Conservation (phyloP, 2,888 invertebrate genomes). For the Polydrusus cervinus region DNA sequence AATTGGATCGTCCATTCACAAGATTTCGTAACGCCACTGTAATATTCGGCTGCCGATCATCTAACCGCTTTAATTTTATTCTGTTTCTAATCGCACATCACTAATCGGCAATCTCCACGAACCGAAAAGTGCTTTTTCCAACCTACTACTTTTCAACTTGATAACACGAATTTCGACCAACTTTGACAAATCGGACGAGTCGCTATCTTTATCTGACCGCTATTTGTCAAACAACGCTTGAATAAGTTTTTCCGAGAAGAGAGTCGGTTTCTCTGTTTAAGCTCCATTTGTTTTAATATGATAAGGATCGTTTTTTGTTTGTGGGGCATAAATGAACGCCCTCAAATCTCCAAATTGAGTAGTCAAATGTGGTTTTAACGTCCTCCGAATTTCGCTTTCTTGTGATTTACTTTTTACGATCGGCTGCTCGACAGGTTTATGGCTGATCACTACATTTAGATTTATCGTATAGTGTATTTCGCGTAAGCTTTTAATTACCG, state of each 20-base stretch:
- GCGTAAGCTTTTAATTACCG: too few relatives aligned
- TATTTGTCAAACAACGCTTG: slow-evolving; percentile 53
- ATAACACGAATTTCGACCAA: slow-evolving; percentile 49
- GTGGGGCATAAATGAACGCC: slow-evolving; percentile 37
- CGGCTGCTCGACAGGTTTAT: slow-evolving; percentile 1
- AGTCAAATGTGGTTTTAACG: slow-evolving; percentile 19
- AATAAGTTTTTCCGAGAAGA: slow-evolving; percentile 50
- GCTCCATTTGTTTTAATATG: slow-evolving; percentile 49
- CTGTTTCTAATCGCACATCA: background rate
- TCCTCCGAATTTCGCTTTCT: slow-evolving; percentile 3
- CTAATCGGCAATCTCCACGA: slow-evolving; percentile 19
- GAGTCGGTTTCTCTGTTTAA: slow-evolving; percentile 41
- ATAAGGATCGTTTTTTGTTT: slow-evolving; percentile 44
- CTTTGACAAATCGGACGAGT: slow-evolving; percentile 54
- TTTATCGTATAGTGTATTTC: too few relatives aligned
- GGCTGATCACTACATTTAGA: background rate
- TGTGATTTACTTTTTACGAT: slow-evolving; percentile 13
- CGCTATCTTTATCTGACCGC: slow-evolving; percentile 54
- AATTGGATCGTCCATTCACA: too few relatives aligned
- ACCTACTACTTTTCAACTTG: slow-evolving; percentile 40
- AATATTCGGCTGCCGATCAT: background rate
- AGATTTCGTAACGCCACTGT: too few relatives aligned
- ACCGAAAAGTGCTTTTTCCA: slow-evolving; percentile 38
- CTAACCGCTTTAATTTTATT: slow-evolving; percentile 3
- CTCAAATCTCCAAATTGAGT: slow-evolving; percentile 23